Percentiles rank a stretch among this genome's conserved stretches.
Evolutionary conservation across 2,888 invertebrate genomes (phyloP).

Genomic region (Aspidiotus rigidus): DNA sequence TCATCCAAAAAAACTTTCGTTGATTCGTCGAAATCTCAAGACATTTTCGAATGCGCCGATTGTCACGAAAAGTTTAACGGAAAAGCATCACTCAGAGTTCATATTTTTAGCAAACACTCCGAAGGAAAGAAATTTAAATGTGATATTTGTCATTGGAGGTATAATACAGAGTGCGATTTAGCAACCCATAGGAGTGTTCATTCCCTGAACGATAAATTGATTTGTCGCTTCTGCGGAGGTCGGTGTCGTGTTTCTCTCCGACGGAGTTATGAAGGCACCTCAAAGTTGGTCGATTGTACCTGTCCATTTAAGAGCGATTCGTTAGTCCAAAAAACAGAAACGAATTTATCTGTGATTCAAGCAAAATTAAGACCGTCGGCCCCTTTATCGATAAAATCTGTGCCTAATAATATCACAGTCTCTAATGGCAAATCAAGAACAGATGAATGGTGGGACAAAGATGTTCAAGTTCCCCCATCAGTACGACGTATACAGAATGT

Average conservation of each 20-base stretch:
- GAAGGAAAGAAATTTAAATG: not conserved
- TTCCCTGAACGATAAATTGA: not conserved
- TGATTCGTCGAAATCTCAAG: too few species aligned
- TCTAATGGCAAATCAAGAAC: not conserved
- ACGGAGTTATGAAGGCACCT: not conserved
- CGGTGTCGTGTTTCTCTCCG: not conserved
- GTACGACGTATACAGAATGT: not conserved
- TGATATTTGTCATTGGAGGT: not conserved
- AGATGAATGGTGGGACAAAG: not conserved
- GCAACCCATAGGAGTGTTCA: not conserved
- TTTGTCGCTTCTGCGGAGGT: not conserved
- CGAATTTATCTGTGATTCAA: not conserved
- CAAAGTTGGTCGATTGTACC: not conserved
- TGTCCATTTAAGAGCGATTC: not conserved
- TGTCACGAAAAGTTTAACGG: conserved; percentile 8
- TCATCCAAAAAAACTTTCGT: not conserved
- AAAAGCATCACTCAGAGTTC: conserved; percentile 1
- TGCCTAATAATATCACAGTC: not conserved
- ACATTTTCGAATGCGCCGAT: conserved; percentile 4
- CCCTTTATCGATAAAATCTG: not conserved
- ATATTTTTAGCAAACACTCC: not conserved
- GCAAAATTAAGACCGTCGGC: not conserved
- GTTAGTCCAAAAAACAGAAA: not conserved
- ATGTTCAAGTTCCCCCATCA: not conserved
- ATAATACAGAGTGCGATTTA: not conserved